A percentile compares a stretch with the other conserved stretches of the same genome.
Evolutionary conservation across 2,113 vertebrate genomes (phyloP).

Genomic region (Epinephelus fuscoguttatus): DNA sequence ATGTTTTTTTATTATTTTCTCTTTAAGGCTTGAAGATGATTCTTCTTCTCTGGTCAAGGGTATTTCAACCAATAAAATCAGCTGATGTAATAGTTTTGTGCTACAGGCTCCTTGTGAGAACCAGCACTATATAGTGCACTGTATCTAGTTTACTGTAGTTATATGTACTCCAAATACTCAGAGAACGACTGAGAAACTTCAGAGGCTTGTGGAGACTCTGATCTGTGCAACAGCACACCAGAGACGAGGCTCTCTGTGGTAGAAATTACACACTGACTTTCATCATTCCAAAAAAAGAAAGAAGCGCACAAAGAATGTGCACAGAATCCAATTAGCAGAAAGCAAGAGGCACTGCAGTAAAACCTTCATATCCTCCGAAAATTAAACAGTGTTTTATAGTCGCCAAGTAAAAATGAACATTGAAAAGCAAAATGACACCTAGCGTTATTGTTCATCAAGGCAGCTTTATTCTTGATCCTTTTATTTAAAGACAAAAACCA

Average conservation of each 20-base stretch:
- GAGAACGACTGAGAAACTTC: slow-evolving; percentile 14
- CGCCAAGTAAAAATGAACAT: neutral
- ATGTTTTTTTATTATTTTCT: too few relatives aligned
- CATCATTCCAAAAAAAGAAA: slow-evolving; percentile 31
- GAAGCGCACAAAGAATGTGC: slow-evolving; percentile 15
- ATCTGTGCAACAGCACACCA: slow-evolving; percentile 12
- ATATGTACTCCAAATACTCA: slow-evolving; percentile 5
- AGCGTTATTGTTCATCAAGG: slow-evolving; percentile 4
- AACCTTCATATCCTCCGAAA: neutral
- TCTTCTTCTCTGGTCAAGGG: neutral
- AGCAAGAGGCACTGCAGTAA: slow-evolving; percentile 10
- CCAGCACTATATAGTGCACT: neutral
- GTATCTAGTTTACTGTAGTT: neutral
- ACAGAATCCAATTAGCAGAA: slow-evolving; percentile 43
- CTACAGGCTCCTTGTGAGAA: neutral
- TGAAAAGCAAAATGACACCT: neutral
- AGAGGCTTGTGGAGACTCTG: slow-evolving; percentile 4
- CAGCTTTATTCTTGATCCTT: too few relatives aligned
- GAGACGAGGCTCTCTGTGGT: neutral
- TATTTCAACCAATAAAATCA: neutral
- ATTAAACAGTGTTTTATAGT: neutral
- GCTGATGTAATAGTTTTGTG: neutral
- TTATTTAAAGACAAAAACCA: neutral
- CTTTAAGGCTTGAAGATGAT: neutral
- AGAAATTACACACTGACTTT: slow-evolving; percentile 37